Base-by-base conservation (phyloP, 2,797 vertebrate genomes). In the Pelodytes ibericus region DNA sequence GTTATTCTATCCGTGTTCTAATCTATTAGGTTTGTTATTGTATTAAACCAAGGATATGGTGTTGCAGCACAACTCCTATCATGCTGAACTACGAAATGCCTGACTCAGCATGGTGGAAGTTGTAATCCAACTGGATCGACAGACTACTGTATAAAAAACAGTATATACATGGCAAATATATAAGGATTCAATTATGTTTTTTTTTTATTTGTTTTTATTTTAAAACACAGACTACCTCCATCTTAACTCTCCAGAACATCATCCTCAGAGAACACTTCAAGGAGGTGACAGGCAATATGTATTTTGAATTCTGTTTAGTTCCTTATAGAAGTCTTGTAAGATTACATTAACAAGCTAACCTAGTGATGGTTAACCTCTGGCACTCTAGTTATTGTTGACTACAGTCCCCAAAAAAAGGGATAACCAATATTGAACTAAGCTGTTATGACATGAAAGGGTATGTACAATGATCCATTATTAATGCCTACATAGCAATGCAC, bases 291-390 rank as follows among this genome's bases (percentile, higher is more conserved):
- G 8, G 74, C 68, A 62, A 83, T 82, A 63, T 77, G 72, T 3
- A 60, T 82, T 85, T 83, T 81, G 77, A 84, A 51, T 81, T 72
- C 84, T 71, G 6, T 83, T 77, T 84, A 81, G 80, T 74, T 70
- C 69, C 68, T 80, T 83, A 83, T 81, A 80, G 81, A 77, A 83
- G 72, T 61, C 82, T 81, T 80, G 47, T 31, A 84, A 87, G 80
- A 81, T 82, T 83, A 80, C 81, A 81, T 86, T 89, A 87, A 87
- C 87, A 86, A 83, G 82, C 59, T n/a, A n/a, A n/a, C n/a, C n/a
- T n/a, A n/a, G n/a, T n/a, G n/a, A n/a, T n/a, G n/a, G n/a, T n/a
- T n/a, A n/a, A n/a, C n/a, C n/a, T n/a, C n/a, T n/a, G n/a, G n/a
- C n/a, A n/a, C n/a, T n/a, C n/a, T n/a, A n/a, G n/a, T n/a, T n/a